Evolutionary conservation across 2,113 vertebrate genomes (phyloP).

Genomic region (Nothocercus julius): DNA sequence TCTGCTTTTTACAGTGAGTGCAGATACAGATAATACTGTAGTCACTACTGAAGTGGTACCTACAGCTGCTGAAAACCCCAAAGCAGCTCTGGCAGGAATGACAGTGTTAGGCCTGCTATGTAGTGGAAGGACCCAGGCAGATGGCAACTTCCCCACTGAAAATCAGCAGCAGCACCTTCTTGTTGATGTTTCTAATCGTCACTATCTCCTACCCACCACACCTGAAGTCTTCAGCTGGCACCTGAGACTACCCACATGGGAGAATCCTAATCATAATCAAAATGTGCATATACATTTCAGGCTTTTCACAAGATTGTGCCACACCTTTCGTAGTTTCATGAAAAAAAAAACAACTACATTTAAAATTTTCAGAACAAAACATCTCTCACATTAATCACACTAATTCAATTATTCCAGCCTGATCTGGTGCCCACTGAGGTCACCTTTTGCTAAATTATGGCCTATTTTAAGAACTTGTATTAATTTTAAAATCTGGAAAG

Average conservation of each 20-base stretch:
- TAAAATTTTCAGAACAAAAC: not conserved
- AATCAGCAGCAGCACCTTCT: not conserved
- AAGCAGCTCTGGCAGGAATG: not conserved
- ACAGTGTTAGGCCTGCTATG: not conserved
- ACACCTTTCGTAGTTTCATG: not conserved
- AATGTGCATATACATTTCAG: no score
- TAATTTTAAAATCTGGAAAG: not conserved
- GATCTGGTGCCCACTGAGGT: not conserved
- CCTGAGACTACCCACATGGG: not conserved
- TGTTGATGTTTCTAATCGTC: not conserved
- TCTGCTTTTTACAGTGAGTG: accelerated
- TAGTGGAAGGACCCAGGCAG: not conserved
- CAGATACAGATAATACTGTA: not conserved
- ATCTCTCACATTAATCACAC: not conserved
- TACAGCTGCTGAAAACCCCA: not conserved
- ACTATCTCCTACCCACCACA: not conserved
- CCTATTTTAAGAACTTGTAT: not conserved
- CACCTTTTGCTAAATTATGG: not conserved
- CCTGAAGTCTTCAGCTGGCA: not conserved
- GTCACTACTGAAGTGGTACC: not conserved
- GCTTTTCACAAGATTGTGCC: not conserved
- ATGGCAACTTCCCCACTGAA: not conserved
- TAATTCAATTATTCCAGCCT: not conserved
- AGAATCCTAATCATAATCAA: not conserved
- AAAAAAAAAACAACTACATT: not conserved